phyloP scores from a whole-genome alignment of 2,797 vertebrate species.

The Phoebastria nigripes region DNA sequence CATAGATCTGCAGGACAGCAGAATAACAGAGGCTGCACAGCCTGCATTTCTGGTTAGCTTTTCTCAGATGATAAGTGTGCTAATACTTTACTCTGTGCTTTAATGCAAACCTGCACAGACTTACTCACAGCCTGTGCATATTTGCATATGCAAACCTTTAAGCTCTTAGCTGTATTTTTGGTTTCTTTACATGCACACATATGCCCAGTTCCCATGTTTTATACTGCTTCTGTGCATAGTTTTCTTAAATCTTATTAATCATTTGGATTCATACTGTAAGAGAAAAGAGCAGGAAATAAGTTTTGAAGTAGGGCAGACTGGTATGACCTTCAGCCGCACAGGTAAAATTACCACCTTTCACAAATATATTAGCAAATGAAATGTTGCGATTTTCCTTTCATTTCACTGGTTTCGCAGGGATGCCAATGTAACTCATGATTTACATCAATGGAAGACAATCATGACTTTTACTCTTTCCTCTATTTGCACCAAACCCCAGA shows the following conservation, averaged over 20 bases:
- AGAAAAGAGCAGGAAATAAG: background rate
- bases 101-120: background rate
- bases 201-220: conserved; percentile 14
- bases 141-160: background rate
- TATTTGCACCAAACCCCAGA: background rate
- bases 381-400: background rate
- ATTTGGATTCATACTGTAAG: background rate
- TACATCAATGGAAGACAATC: background rate
- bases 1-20: background rate
- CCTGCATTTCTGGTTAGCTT: background rate
- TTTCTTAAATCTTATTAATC: background rate
- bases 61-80: background rate
- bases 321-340: background rate
- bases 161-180: background rate
- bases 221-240: background rate
- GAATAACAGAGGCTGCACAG: background rate
- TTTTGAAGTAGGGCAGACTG: background rate
- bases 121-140: background rate
- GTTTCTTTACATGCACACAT: background rate
- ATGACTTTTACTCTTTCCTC: background rate
- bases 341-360: background rate
- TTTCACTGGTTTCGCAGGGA: background rate
- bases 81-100: background rate
- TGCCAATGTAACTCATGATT: background rate
- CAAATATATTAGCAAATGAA: background rate